Base-by-base conservation (phyloP, 2,888 invertebrate species). In the Chrysina gloriosa region DNA sequence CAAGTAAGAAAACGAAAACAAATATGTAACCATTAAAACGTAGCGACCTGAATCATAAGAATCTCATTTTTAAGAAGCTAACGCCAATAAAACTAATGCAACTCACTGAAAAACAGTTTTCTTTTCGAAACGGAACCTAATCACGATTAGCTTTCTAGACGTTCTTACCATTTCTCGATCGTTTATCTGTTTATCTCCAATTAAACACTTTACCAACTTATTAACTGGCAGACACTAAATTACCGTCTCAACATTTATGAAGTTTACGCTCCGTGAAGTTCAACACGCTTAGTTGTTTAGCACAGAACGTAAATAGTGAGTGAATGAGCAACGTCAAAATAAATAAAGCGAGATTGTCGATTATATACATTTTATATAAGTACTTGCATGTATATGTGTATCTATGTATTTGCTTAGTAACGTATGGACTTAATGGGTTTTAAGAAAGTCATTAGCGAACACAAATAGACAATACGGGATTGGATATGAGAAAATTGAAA, bases 131-230 rank as follows among this genome's bases (percentile, higher is more conserved):
- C n/a, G n/a, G n/a, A n/a, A n/a, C n/a, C n/a, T n/a, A n/a, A n/a
- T 45, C 45, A 21, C 21, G 19, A 45, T 21, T 3, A 45, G 21
- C 45, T 21, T 45, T 45, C 45, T 45, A 45, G 21, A 19, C 16
- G 45, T 19, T 45, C 19, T 31, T 19, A 45, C 45, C 16, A 21
- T 45, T 45, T 45, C 19, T 21, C 45, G 19, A 45, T 45, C 14
- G 21, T 45, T 45, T 45, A 45, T 21, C 19, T 29, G 52, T 52
- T 31, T 31, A 52, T 52, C 52, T 31, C 52, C 52, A 52, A 52
- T 52, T 52, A 52, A 52, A 31, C 52, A 52, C 29, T 52, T 52
- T 52, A 52, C 52, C 52, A 52, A 52, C 52, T 52, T 52, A 52
- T 52, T 52, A 52, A 29, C 52, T 52, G 31, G 16, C 31, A 14